Conservation (phyloP, 1,140 invertebrate genomes). For the Cecropterus lyciades region DNA sequence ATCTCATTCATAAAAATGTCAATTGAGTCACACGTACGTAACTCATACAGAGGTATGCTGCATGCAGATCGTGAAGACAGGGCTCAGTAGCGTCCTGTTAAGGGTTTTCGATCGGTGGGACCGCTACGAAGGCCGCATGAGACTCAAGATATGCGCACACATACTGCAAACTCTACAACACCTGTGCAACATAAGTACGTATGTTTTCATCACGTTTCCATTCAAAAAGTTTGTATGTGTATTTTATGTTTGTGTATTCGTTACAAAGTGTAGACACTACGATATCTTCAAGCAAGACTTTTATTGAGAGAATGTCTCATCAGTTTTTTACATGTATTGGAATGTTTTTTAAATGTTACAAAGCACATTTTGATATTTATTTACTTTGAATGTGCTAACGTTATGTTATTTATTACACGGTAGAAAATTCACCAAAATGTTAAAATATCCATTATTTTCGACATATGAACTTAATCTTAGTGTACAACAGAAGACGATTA, state of each 20-base stretch:
- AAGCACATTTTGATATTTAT: neutral
- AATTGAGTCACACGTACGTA: conserved; percentile 58
- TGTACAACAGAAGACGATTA: neutral
- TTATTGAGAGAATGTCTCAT: neutral
- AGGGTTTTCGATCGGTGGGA: conserved; percentile 88
- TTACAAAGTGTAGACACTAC: neutral
- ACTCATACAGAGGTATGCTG: conserved; percentile 85
- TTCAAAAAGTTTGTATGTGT: too few species aligned
- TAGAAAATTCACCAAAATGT: neutral
- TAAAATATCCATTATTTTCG: neutral
- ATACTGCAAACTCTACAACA: conserved; percentile 86
- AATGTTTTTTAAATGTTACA: neutral
- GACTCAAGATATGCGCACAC: conserved; percentile 86
- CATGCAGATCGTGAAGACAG: conserved; percentile 86
- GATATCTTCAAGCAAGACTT: neutral
- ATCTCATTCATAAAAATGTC: conserved; percentile 31
- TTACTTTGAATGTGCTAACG: neutral
- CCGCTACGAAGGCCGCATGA: conserved; percentile 86
- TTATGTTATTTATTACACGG: neutral
- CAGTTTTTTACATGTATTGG: neutral
- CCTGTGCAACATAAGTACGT: conserved; percentile 87
- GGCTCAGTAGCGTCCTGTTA: conserved; percentile 85
- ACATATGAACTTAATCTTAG: neutral
- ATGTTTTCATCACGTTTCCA: conserved; percentile 29
- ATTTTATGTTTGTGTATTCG: neutral